Conservation (phyloP, 2,113 vertebrate species). For the Oryctolagus cuniculus region DNA sequence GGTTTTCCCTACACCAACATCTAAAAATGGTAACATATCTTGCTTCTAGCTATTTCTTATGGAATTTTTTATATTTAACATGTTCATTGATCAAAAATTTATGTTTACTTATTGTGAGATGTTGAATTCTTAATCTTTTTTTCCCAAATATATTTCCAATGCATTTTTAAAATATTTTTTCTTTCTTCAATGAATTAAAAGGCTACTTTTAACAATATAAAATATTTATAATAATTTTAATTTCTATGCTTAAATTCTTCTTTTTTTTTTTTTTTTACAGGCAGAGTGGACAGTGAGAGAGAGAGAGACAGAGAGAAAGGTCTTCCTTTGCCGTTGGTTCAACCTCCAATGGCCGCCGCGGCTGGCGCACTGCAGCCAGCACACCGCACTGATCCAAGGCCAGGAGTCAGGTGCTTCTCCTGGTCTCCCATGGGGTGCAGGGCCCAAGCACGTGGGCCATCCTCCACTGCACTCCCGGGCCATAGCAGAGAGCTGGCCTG, state of each 20-base stretch:
- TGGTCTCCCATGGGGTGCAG: too few species aligned
- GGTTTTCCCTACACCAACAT: neutral
- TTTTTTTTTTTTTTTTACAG: too few species aligned
- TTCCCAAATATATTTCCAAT: neutral
- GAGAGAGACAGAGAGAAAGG: too few species aligned
- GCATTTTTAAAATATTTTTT: slow-evolving; percentile 14
- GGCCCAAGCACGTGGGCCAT: too few species aligned
- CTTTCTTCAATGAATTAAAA: neutral
- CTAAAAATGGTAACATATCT: neutral
- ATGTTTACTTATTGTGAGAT: neutral
- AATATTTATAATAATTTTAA: slow-evolving; percentile 23
- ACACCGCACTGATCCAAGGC: too few species aligned
- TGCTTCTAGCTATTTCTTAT: neutral
- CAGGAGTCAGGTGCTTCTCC: too few species aligned
- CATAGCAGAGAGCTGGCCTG: too few species aligned
- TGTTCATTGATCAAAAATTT: slow-evolving; percentile 10
- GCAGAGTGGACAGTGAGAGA: too few species aligned
- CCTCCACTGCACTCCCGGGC: too few species aligned
- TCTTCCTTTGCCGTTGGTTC: too few species aligned
- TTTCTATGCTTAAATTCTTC: slow-evolving; percentile 13
- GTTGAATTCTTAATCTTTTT: neutral
- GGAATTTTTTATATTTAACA: slow-evolving; percentile 23
- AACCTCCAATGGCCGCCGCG: too few species aligned
- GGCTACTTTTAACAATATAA: slow-evolving; percentile 18
- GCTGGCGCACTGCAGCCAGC: too few species aligned